Conservation (phyloP, 2,113 vertebrate species). For the Tetrao urogallus region DNA sequence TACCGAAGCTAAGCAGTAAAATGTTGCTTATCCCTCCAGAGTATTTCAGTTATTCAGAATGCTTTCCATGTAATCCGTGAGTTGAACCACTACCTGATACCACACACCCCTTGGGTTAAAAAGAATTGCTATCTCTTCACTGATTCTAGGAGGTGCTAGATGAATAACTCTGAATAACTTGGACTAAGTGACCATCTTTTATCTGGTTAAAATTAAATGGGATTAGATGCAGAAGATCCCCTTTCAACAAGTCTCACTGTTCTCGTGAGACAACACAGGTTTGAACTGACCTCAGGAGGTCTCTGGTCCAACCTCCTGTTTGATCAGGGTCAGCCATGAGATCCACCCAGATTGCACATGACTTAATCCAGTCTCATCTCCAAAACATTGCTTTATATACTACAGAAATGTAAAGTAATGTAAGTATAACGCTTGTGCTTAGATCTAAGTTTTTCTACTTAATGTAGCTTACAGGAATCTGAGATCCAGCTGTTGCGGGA, state of each 20-base stretch:
- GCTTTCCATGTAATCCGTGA: not conserved
- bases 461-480: slow-evolving; percentile 85
- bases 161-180: not conserved
- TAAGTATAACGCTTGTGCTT: not conserved
- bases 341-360: not conserved
- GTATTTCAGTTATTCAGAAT: not conserved
- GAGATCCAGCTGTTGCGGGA: slow-evolving; percentile 85
- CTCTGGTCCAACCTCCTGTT: not conserved
- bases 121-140: not conserved
- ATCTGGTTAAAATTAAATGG: not conserved
- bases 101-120: not conserved
- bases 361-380: not conserved
- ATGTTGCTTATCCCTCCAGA: not conserved
- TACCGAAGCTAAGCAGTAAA: not conserved
- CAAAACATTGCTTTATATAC: not conserved
- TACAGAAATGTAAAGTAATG: not conserved
- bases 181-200: not conserved
- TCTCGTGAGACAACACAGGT: not conserved
- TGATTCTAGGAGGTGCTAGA: not conserved
- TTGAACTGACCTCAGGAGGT: not conserved
- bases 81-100: not conserved
- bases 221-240: not conserved
- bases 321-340: not conserved
- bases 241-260: not conserved
- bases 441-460: not conserved